Percentiles rank a stretch among this genome's conserved stretches.
Conservation (phyloP, 2,797 vertebrate species). For the Oophaga sylvatica region DNA sequence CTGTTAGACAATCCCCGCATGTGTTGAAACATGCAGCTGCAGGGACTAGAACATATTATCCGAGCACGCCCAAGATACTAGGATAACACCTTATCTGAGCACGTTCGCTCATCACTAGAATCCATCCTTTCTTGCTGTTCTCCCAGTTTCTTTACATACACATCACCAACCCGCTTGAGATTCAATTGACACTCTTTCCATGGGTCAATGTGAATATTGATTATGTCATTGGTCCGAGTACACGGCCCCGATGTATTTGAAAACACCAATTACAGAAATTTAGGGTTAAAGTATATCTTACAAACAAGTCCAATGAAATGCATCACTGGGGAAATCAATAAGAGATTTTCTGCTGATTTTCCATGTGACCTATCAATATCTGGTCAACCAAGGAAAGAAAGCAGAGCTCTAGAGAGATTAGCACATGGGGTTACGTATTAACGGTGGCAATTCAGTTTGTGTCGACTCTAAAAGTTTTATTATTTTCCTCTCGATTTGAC, state of each 20-base stretch:
- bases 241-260: background rate
- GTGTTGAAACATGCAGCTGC: too few species aligned
- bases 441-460: background rate
- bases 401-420: background rate
- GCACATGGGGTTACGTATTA: background rate
- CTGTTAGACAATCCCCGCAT: too few species aligned
- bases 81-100: too few species aligned
- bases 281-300: constrained; percentile 9
- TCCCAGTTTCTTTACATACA: background rate
- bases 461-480: constrained; percentile 2
- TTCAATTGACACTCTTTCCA: constrained; percentile 39
- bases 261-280: constrained; percentile 28
- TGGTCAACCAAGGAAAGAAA: background rate
- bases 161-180: constrained; percentile 23
- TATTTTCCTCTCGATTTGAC: background rate
- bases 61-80: too few species aligned
- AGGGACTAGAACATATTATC: too few species aligned
- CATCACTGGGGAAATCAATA: constrained; percentile 38
- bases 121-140: background rate
- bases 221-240: constrained; percentile 32
- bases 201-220: constrained; percentile 47
- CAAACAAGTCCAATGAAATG: constrained; percentile 40
- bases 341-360: constrained; percentile 40
- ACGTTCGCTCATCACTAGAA: too few species aligned
- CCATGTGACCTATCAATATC: constrained; percentile 20